Base-by-base conservation (phyloP, 2,888 invertebrate genomes). In the Hydrotaea cyrtoneurina region DNA sequence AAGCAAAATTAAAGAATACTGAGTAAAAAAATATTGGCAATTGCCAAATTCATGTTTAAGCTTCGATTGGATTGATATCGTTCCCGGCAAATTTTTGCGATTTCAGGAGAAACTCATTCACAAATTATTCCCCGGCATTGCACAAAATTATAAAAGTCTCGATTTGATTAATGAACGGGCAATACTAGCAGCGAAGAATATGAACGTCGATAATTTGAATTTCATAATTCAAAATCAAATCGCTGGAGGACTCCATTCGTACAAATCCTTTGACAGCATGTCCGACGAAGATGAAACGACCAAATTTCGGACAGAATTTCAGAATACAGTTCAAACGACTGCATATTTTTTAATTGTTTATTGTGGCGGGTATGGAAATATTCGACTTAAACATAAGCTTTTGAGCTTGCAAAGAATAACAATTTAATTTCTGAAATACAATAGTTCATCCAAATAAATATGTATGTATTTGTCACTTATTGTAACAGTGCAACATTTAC, bases 251-350 rank as follows among this genome's bases (percentile, higher is more conserved):
- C 17, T 53, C 2, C 17, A 17, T 17, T 53, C 53, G 8, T 53
- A 17, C 17, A 55, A 59, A 74, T 66, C 66, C 7, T 26, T 64
- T 50, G 76, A 76, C 21, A 23, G 31, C 39, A 43, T 74, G 5
- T 17, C 31, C 15, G 31, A 64, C 17, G 57, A 74, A 31, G 19
- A 31, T 31, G 2, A 31, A 31, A 7, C 31, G 2, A 31, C 31
- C 2, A 31, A 31, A 4, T 31, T 31, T 31, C 31, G 31, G 8
- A 3, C 36, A 8, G 8, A 36, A 36, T 5, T 36, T 36, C 36
- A 3, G 36, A n/a, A n/a, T n/a, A n/a, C n/a, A n/a, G n/a, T n/a
- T n/a, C n/a, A n/a, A n/a, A n/a, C n/a, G n/a, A n/a, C n/a, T n/a
- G n/a, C n/a, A n/a, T n/a, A n/a, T n/a, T n/a, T n/a, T n/a, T n/a